Evolutionary conservation across 2,113 vertebrate genomes (phyloP).

Genomic region (Copsychus sechellarum): DNA sequence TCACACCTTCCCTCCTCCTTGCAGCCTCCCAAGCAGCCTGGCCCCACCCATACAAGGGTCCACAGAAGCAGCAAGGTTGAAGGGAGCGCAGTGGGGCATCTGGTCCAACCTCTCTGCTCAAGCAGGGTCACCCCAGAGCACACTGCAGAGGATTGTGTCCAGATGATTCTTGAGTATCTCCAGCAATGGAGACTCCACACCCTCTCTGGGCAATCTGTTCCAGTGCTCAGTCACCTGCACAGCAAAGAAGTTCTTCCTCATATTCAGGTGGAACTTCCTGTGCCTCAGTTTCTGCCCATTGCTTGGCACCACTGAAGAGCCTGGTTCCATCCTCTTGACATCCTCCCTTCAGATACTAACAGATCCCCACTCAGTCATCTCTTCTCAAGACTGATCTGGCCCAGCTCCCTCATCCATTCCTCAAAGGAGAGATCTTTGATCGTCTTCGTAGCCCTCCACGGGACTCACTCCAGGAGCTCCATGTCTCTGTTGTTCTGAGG

Average conservation of each 20-base stretch:
- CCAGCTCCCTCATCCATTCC: accelerated
- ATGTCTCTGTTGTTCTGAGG: not conserved
- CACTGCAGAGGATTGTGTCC: not conserved
- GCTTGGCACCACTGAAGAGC: not conserved
- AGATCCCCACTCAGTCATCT: not conserved
- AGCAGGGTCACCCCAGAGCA: not conserved
- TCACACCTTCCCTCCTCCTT: not conserved
- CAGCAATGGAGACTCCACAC: accelerated
- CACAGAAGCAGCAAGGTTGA: not conserved
- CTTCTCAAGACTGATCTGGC: not conserved
- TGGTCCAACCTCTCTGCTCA: not conserved
- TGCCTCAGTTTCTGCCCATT: not conserved
- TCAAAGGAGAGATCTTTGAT: not conserved
- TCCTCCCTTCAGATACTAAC: not conserved
- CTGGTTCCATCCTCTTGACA: not conserved
- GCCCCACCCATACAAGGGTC: not conserved
- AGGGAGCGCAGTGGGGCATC: not conserved
- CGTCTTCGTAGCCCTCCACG: not conserved
- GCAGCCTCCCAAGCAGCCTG: not conserved
- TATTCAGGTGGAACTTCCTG: not conserved
- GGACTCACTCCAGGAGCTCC: not conserved
- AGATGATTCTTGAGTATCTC: not conserved
- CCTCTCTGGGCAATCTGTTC: not conserved
- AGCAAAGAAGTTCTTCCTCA: not conserved
- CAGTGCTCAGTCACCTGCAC: not conserved